Conservation (phyloP, 2,113 vertebrate species). For the Pelecanoides urinatrix region DNA sequence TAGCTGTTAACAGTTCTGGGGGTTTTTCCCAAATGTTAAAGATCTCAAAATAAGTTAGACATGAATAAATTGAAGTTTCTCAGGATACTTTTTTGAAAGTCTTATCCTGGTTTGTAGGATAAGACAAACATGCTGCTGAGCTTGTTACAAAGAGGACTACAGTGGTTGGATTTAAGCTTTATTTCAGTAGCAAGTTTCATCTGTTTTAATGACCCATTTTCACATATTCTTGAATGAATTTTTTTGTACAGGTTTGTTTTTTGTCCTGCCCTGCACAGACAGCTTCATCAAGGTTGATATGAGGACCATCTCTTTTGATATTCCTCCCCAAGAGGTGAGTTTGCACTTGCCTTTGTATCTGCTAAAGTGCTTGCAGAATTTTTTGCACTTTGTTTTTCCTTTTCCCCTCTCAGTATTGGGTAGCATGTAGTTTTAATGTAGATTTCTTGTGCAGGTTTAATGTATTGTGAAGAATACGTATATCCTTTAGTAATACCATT, state of each 20-base stretch:
- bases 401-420: not conserved
- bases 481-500: not conserved
- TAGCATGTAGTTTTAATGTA: not conserved
- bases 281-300: constrained; percentile 97
- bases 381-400: not conserved
- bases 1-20: not conserved
- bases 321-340: constrained; percentile 93
- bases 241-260: constrained; percentile 86
- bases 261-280: constrained; percentile 94
- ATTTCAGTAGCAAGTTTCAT: not conserved
- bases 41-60: not conserved
- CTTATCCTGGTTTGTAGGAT: not conserved
- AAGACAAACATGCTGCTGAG: not conserved
- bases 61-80: not conserved
- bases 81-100: not conserved
- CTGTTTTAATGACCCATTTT: not conserved
- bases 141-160: not conserved
- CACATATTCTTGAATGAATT: not conserved
- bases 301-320: constrained; percentile 95
- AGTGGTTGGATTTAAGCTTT: not conserved
- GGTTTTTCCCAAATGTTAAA: not conserved
- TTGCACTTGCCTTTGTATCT: not conserved
- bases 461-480: not conserved
- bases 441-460: not conserved
- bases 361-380: not conserved